These are phyloP conservation scores for Hipparchia sbordonii DNA, from an alignment of 2,888 invertebrate genomes.

Conservation along the genomic window DNA sequence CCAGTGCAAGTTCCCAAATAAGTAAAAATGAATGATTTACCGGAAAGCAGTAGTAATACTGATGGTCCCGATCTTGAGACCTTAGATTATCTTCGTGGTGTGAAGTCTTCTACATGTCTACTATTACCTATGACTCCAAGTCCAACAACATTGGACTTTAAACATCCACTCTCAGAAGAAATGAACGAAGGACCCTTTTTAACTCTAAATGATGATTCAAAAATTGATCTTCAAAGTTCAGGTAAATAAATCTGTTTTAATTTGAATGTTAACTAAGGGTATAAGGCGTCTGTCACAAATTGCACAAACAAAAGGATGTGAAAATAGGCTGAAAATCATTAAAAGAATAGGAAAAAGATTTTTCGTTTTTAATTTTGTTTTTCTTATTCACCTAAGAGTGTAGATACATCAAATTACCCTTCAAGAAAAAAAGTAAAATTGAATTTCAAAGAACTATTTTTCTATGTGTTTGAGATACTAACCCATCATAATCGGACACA, in stretches of 20 bases:
- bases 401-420: no score
- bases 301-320: no score
- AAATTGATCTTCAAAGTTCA: conserved; percentile 61
- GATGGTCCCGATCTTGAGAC: conserved; percentile 62
- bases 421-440: no score
- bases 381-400: no score
- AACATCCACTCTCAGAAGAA: conserved; percentile 83
- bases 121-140: conserved; percentile 84
- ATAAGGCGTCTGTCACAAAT: not conserved
- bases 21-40: conserved; percentile 62
- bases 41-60: conserved; percentile 57
- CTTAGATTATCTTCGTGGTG: conserved; percentile 80
- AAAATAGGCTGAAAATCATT: no score
- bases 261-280: not conserved
- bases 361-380: no score
- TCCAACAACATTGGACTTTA: conserved; percentile 82
- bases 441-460: no score
- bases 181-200: conserved; percentile 74
- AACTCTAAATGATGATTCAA: conserved; percentile 61
- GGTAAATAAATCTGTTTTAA: conserved; percentile 49
- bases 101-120: conserved; percentile 86
- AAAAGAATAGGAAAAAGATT: no score
- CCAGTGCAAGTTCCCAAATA: not conserved
- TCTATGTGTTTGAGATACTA: no score
- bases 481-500: no score